These are phyloP conservation scores for Melospiza melodia DNA, from an alignment of 2,113 vertebrate species.

Conservation along the genomic window DNA sequence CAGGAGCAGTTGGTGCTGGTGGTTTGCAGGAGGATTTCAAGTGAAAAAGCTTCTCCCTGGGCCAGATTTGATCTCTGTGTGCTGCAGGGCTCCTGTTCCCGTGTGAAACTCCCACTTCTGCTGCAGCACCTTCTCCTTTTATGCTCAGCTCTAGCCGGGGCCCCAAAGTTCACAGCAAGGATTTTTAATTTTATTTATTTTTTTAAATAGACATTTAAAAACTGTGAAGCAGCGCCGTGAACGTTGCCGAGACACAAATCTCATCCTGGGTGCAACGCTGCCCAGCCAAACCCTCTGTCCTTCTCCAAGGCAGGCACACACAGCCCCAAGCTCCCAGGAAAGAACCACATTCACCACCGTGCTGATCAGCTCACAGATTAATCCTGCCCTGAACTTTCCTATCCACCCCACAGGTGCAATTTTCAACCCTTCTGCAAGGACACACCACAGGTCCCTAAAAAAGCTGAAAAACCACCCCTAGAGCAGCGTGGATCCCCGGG, in stretches of 20 bases:
- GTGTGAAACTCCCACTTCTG: conserved; percentile 48
- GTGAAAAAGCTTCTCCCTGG: neutral
- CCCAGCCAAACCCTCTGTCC: neutral
- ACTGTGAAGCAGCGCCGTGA: neutral
- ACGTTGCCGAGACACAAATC: neutral
- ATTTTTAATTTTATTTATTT: neutral
- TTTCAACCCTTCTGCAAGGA: neutral
- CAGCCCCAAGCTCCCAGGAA: neutral
- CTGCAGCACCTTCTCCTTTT: conserved; percentile 44
- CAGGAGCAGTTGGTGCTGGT: neutral
- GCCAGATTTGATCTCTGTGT: neutral
- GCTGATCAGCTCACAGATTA: neutral
- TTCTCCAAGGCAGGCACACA: neutral
- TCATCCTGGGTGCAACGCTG: neutral
- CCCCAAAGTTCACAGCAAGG: neutral
- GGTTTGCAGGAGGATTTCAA: neutral
- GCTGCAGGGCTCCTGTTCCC: neutral
- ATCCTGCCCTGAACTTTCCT: neutral
- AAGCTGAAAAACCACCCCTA: fast-evolving
- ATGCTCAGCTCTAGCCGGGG: neutral
- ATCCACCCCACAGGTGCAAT: neutral
- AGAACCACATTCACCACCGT: neutral
- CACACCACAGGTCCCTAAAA: too few relatives aligned
- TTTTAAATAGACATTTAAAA: neutral
- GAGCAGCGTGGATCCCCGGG: neutral